A percentile compares a stretch with the other conserved stretches of the same genome.
Evolutionary conservation across 1,140 invertebrate species (phyloP).

Genomic region (Adelges cooleyi): DNA sequence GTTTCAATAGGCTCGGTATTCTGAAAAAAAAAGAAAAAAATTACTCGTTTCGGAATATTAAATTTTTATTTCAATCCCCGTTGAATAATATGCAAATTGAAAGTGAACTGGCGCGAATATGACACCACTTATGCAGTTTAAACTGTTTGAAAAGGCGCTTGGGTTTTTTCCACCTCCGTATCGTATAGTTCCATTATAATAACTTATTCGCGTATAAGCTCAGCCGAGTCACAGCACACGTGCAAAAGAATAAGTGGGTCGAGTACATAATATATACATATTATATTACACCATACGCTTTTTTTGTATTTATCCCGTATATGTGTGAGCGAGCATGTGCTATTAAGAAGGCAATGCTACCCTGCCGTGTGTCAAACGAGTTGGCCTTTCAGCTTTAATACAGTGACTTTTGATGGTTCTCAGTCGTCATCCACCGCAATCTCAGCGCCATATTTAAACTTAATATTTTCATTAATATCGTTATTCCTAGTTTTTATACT

Average conservation of each 20-base stretch:
- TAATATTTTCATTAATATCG: too few relatives aligned
- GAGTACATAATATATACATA: too few relatives aligned
- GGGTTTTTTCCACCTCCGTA: neutral
- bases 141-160: neutral
- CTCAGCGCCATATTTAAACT: too few relatives aligned
- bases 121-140: constrained; percentile 21
- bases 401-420: too few relatives aligned
- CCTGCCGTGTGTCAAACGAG: neutral
- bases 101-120: constrained; percentile 3
- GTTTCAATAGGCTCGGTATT: neutral
- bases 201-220: neutral
- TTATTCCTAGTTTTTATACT: too few relatives aligned
- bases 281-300: too few relatives aligned
- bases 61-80: neutral
- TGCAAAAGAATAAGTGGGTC: neutral
- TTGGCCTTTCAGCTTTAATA: too few relatives aligned
- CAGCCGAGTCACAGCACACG: neutral
- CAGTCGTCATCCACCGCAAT: too few relatives aligned
- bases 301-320: neutral
- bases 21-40: neutral
- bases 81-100: constrained; percentile 19
- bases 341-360: constrained; percentile 13
- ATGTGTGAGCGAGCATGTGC: neutral
- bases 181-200: neutral
- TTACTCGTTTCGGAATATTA: neutral